These are phyloP conservation scores for Bovichtus diacanthus DNA, from an alignment of 2,797 vertebrate genomes.

Conservation along the genomic window DNA sequence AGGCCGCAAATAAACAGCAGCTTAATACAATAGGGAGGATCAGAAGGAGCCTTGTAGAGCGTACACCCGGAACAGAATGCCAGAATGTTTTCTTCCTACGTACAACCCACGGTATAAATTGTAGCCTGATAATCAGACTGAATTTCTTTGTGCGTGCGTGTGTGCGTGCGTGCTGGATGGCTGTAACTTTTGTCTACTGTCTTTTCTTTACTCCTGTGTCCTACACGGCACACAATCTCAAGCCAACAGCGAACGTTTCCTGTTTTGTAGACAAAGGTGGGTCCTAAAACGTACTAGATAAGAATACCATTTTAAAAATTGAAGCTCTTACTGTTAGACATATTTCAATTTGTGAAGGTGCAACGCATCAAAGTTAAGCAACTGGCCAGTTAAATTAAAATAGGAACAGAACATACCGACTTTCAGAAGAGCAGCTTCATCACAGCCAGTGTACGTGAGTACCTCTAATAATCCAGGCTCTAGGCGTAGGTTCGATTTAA, in stretches of 20 bases:
- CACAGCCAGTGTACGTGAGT: background rate
- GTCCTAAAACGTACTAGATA: background rate
- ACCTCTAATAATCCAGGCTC: background rate
- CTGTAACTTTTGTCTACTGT: too few relatives aligned
- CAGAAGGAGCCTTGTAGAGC: background rate
- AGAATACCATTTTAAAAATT: conserved; percentile 2
- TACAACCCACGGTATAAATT: too few relatives aligned
- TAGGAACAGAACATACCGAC: background rate
- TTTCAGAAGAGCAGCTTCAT: background rate
- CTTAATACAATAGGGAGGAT: conserved; percentile 10
- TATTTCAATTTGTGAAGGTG: background rate
- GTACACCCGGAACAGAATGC: too few relatives aligned
- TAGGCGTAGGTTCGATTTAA: background rate
- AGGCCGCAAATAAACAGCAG: background rate
- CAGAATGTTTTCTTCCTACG: too few relatives aligned
- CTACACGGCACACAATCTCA: background rate
- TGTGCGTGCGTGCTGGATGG: too few relatives aligned
- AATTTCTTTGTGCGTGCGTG: too few relatives aligned
- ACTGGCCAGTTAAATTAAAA: background rate
- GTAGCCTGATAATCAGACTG: too few relatives aligned
- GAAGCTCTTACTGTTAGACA: background rate
- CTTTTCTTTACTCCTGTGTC: background rate
- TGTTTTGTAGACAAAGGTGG: conserved; percentile 1
- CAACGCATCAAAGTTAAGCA: background rate
- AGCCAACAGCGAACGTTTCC: background rate